A percentile compares a stretch with the other conserved stretches of the same genome.
phyloP scores from a whole-genome alignment of 2,797 vertebrate genomes.

The Trichosurus vulpecula region DNA sequence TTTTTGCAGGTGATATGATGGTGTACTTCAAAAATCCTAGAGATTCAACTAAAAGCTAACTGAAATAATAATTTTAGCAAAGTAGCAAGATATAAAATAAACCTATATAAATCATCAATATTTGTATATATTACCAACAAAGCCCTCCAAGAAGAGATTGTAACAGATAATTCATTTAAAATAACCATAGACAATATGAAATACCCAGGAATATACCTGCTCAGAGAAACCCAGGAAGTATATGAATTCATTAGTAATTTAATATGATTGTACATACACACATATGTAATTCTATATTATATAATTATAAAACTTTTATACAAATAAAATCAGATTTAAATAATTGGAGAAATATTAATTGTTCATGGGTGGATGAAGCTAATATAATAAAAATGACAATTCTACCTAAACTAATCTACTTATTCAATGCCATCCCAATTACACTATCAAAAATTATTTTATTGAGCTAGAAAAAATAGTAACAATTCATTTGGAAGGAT shows the following conservation, averaged over 20 bases:
- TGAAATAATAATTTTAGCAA: background rate
- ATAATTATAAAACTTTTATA: background rate
- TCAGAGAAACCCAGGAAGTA: background rate
- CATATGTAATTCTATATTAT: too few relatives aligned
- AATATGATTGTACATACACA: too few relatives aligned
- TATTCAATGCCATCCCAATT: background rate
- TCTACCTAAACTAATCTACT: background rate
- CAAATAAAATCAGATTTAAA: background rate
- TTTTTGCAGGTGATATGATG: background rate
- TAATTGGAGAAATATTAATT: background rate
- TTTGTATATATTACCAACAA: background rate
- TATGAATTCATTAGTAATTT: background rate
- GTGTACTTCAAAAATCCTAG: background rate
- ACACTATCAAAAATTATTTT: background rate
- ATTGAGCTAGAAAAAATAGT: background rate
- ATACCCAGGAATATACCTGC: background rate
- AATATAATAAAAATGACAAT: background rate
- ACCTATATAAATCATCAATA: background rate
- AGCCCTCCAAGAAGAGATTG: background rate
- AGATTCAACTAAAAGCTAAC: background rate
- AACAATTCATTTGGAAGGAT: background rate
- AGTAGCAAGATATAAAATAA: background rate
- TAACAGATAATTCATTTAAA: background rate
- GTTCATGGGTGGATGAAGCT: background rate
- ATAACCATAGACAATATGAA: background rate